Conservation (phyloP, 2,888 invertebrate genomes). For the Microplitis manilae region DNA sequence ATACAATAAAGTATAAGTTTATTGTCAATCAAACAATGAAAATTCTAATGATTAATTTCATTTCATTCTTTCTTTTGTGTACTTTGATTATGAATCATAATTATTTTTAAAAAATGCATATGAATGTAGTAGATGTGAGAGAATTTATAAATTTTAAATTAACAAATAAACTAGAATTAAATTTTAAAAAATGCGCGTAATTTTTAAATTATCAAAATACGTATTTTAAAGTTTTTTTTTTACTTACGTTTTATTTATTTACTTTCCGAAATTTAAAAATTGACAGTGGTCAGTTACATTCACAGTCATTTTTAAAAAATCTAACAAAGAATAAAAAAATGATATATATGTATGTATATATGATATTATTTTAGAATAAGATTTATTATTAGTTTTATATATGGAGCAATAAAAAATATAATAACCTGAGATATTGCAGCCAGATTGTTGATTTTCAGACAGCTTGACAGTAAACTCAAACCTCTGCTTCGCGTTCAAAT, state of each 20-base stretch:
- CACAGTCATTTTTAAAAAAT: too few relatives aligned
- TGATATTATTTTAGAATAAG: not conserved
- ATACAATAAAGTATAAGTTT: not conserved
- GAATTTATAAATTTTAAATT: not conserved
- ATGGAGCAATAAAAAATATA: not conserved
- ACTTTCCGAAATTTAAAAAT: too few relatives aligned
- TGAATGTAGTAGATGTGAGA: too few relatives aligned
- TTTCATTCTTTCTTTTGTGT: not conserved
- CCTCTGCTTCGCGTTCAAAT: too few relatives aligned
- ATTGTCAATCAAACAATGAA: not conserved
- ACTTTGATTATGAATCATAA: not conserved
- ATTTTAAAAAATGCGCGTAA: too few relatives aligned
- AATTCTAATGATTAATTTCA: constrained; percentile 1
- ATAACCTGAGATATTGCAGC: not conserved
- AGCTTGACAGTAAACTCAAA: too few relatives aligned
- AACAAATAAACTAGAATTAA: not conserved
- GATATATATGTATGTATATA: not conserved
- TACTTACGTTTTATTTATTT: too few relatives aligned
- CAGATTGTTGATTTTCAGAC: not conserved
- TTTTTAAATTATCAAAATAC: too few relatives aligned
- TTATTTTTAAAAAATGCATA: too few relatives aligned
- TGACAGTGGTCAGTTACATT: too few relatives aligned
- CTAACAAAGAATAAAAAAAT: not conserved
- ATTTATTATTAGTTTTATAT: not conserved
- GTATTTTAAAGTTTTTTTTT: too few relatives aligned